Evolutionary conservation across 2,888 invertebrate genomes (phyloP).

Genomic region (Pristionchus fissidentatus): DNA sequence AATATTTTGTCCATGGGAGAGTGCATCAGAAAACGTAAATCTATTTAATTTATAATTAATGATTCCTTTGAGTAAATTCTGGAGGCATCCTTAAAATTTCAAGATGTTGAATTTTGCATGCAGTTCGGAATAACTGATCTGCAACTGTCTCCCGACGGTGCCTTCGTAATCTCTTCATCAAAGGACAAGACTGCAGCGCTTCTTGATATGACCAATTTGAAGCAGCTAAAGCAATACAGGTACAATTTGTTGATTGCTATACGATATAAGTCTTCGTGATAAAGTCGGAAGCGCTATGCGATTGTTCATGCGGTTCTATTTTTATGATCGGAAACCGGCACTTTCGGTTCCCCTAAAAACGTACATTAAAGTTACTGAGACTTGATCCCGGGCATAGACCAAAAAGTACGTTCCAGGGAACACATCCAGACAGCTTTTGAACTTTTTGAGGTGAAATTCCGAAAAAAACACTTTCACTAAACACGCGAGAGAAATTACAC

Average conservation of each 20-base stretch:
- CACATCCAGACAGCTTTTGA: too few relatives aligned
- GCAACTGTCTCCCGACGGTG: conserved; percentile 84
- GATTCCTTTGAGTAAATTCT: neutral
- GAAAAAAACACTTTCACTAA: too few relatives aligned
- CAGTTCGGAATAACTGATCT: conserved; percentile 90
- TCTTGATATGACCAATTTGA: conserved; percentile 86
- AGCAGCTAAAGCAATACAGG: conserved; percentile 93
- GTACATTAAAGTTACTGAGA: too few relatives aligned
- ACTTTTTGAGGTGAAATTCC: too few relatives aligned
- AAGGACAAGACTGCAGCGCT: conserved; percentile 94
- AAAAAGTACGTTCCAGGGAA: too few relatives aligned
- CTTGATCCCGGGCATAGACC: too few relatives aligned
- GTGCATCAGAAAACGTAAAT: too few relatives aligned
- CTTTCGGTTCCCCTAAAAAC: too few relatives aligned
- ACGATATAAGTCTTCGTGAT: neutral
- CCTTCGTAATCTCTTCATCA: conserved; percentile 91
- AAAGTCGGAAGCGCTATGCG: too few relatives aligned
- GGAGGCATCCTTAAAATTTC: neutral
- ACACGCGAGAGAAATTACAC: too few relatives aligned
- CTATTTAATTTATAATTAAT: neutral
- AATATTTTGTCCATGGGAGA: neutral
- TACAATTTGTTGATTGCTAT: conserved; percentile 77
- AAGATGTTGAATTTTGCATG: conserved; percentile 74
- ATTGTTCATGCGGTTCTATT: too few relatives aligned
- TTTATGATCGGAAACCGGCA: too few relatives aligned